Evolutionary conservation across 2,888 invertebrate species (phyloP), one percentile per base, ranked within the genome.

Genomic region (Parasteatoda lunata): DNA sequence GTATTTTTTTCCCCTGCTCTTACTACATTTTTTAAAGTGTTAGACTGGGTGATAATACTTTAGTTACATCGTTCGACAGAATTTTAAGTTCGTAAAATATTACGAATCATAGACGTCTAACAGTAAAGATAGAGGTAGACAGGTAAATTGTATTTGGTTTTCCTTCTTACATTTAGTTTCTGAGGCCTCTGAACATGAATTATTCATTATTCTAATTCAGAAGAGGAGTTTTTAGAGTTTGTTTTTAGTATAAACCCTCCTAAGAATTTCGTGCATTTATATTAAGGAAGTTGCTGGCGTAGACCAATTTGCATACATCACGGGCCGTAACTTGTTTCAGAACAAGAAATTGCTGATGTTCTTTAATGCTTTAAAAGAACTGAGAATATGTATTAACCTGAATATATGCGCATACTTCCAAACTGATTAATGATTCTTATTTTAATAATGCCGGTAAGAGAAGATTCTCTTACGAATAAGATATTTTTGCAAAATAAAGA

Each of bases 151-250:
- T 30, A 30, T 30, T 30, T 30, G 30, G 30, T 30, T 30, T 30
- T 30, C 30, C 2, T 30, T 30, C 30, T 30, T 30, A 30, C 30
- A 30, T 30, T 30, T 30, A 30, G 30, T 30, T 30, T 30, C 30
- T 30, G 30, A 30, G 30, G 30, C 47, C 65, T 13, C 47, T 73
- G n/a, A 8, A 15, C 8, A 84, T 84, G 84, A 84, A 84, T 84
- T 65, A 84, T 84, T 84, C 78, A 84, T 84, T 77, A 84, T 77
- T 84, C 84, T 84, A 84, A 84, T 73, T 84, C 77, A 52, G 49
- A 72, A 15, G 71, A 73, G 68, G 68, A 83, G 71, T 72, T 84
- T 84, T 84, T 80, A 72, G 80, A 65, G 30, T 66, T 66, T 64
- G 72, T 80, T 82, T 76, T 82, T 75, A 30, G 48, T 54, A 52